Evolutionary conservation across 2,797 vertebrate species (phyloP), one percentile per base, ranked within the genome.

Genomic region (Loris lydekkerianus): DNA sequence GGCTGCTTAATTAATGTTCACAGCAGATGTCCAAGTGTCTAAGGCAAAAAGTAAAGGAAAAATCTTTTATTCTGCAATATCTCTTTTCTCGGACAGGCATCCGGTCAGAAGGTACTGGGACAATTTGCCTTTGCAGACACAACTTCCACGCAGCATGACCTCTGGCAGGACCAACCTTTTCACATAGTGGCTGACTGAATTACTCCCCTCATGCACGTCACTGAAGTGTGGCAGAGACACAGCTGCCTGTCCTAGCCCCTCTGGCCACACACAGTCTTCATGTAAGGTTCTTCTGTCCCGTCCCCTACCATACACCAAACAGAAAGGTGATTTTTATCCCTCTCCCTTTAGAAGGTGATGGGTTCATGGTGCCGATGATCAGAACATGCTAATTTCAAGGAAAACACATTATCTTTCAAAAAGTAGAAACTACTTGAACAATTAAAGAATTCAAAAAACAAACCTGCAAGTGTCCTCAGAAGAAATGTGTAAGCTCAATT

Each of bases 201-300:
- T 98, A 97, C 94, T 95, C 97, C 96, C 96, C 96, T 97, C 92
- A 96, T 93, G 92, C 97, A 96, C 95, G 96, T 98, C 98, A 98
- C 98, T 98, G 97, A 94, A 98, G 97, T 97, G 85, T 97, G 92
- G 87, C 84, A 94, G 84, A 80, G 83, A 97, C 17, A 65, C 70
- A 96, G 97, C 95, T 97, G 97, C 98, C 98, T 98, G 98, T 98
- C 98, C 97, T 98, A 98, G 98, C 98, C 98, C 93, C 86, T 40
- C 98, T 98, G 98, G 99, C 98, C 98, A 98, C 97, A 96, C 93
- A 96, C 97, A 98, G 98, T 98, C 99, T 99, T 98, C 97, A 98
- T 98, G 98, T 98, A 95, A 95, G 82, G 97, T 96, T 97, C 95
- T 95, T 95, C 94, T 95, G 95, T 94, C 98, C 97, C 96, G 97